A percentile compares a stretch with the other conserved stretches of the same genome.
These are phyloP conservation scores for Chrysocyon brachyurus DNA, from an alignment of 2,797 vertebrate genomes.

Conservation along the genomic window DNA sequence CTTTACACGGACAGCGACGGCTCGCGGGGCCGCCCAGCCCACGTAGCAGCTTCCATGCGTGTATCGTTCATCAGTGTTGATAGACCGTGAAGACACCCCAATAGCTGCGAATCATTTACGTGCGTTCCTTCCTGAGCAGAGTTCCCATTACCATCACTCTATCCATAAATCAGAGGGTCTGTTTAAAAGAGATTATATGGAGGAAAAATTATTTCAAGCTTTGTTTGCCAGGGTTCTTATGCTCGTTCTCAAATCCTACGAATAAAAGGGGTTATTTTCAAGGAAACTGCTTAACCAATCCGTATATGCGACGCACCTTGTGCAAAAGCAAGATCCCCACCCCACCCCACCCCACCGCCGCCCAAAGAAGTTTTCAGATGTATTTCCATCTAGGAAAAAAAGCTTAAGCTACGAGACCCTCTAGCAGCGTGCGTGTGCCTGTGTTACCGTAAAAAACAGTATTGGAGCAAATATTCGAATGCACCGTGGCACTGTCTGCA, in stretches of 20 bases:
- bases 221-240: constrained; percentile 31
- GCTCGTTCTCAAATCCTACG: neutral
- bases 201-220: constrained; percentile 60
- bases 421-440: neutral
- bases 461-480: neutral
- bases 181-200: constrained; percentile 26
- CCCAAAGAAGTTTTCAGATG: constrained; percentile 27
- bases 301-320: neutral
- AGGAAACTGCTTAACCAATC: neutral
- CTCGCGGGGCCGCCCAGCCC: no score
- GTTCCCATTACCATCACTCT: constrained; percentile 33
- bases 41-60: constrained; percentile 15
- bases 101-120: constrained; percentile 20
- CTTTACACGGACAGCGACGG: no score
- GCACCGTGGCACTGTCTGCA: neutral
- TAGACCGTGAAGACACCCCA: neutral
- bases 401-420: neutral
- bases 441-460: neutral
- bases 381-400: constrained; percentile 26
- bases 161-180: constrained; percentile 43
- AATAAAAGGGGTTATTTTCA: constrained; percentile 40
- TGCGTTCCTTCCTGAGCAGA: constrained; percentile 48
- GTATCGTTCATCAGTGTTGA: neutral
- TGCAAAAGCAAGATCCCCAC: neutral
- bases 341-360: no score